A percentile compares a stretch with the other conserved stretches of the same genome.
phyloP scores from a whole-genome alignment of 2,888 invertebrate genomes.

The Epinotia nisella region DNA sequence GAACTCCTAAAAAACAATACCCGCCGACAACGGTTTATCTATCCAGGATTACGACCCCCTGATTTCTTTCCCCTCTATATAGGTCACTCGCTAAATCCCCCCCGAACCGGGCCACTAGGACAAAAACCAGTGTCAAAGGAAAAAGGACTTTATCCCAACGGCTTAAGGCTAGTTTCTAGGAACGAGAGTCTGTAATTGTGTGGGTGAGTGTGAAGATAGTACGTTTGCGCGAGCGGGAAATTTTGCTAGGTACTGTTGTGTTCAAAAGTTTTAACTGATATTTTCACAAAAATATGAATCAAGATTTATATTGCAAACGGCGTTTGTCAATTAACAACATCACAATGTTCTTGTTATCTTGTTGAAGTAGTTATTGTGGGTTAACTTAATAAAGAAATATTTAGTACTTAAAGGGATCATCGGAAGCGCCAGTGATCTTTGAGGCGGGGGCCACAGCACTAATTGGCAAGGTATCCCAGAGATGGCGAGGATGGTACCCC shows the following conservation, averaged over 20 bases:
- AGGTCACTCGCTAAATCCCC: constrained; percentile 49
- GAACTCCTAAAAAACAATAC: constrained; percentile 28
- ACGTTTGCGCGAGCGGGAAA: constrained; percentile 45
- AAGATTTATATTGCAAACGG: neutral
- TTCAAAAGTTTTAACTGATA: constrained; percentile 39
- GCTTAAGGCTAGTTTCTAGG: constrained; percentile 38
- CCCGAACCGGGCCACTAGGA: constrained; percentile 45
- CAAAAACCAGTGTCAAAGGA: constrained; percentile 13
- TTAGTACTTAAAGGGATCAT: too few relatives aligned
- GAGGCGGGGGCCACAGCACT: too few relatives aligned
- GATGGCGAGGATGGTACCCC: too few relatives aligned
- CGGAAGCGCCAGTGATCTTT: too few relatives aligned
- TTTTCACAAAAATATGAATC: neutral
- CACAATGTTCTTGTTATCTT: neutral
- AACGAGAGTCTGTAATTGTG: neutral
- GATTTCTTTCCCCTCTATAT: constrained; percentile 47
- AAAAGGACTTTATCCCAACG: neutral
- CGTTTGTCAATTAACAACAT: neutral
- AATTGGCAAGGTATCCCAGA: too few relatives aligned
- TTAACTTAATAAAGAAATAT: too few relatives aligned
- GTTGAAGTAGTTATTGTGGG: neutral
- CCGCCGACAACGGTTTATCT: constrained; percentile 33
- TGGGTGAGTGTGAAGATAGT: constrained; percentile 36
- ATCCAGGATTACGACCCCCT: constrained; percentile 40
- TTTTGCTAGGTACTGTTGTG: constrained; percentile 51